Base-by-base conservation (phyloP, 2,797 vertebrate species). In the Pseudopleuronectes americanus region DNA sequence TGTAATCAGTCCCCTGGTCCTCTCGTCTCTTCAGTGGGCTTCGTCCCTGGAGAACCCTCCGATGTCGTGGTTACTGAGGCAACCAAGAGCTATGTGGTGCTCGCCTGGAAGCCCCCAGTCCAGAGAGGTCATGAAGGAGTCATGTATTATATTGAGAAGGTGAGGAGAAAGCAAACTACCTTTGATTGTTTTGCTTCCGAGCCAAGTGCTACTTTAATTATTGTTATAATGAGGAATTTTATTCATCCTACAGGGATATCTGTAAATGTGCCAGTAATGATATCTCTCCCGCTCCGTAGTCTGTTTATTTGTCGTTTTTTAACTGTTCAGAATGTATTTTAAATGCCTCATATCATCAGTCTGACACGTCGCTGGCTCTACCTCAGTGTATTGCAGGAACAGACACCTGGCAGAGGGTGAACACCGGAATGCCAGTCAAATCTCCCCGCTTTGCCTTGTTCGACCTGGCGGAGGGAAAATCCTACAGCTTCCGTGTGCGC, bases 121-220 rank as follows among this genome's bases (percentile, higher is more conserved):
- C 95, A 99, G 90, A 95, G 96, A 28, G 98, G 98, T 74, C 97
- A 99, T 22, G 98, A 99, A 88, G 98, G 98, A 65, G 95, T 99
- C 83, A 96, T 98, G 96, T 99, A 99, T 87, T 99, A 95, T 80
- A 96, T 99, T 66, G 98, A 99, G 92, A 99, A 99, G 96, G 98
- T 99, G 87, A 94, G 76, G 6, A 19, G 14, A 45, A 17, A 17
- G 41, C 0, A 14, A 17, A 33, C 31, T 10, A 33, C 31, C 2
- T 33, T 33, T 33, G 31, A 33, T 33, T 33, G 31, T 33, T 33
- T 33, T 33, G 31, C 2, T 33, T 33, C 31, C 9, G 8, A 33
- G 8, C 31, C 31, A 14, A 13, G 41, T 17, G 14, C 4, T 13
- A 13, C 17, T 43, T 17, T 5, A 14, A 13, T 13, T 43, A 2